Conservation (phyloP, 2,888 invertebrate species). For the Busseola fusca region DNA sequence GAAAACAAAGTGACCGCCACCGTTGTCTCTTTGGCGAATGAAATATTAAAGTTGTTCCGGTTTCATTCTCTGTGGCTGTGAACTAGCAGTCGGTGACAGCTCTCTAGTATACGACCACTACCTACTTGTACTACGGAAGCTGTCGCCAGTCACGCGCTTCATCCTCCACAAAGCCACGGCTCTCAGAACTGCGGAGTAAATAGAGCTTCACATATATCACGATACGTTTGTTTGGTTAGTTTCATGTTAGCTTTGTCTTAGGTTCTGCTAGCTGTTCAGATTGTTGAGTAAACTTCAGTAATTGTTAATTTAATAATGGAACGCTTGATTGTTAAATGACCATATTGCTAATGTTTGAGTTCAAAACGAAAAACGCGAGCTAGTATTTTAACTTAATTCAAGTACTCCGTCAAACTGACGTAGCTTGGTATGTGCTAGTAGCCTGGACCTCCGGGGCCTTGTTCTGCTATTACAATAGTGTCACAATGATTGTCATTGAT, state of each 20-base stretch:
- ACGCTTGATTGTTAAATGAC: conserved; percentile 7
- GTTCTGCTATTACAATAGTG: too few relatives aligned
- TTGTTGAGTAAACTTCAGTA: conserved; percentile 14
- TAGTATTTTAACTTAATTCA: background rate
- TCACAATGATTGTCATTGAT: too few relatives aligned
- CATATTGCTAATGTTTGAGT: background rate
- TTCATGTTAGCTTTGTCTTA: conserved; percentile 15
- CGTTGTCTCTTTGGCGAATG: conserved; percentile 31
- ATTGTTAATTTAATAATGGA: background rate
- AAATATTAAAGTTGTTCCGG: conserved; percentile 50
- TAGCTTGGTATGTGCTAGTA: background rate
- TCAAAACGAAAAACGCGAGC: background rate
- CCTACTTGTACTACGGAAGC: conserved; percentile 42
- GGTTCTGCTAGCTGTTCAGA: conserved; percentile 21
- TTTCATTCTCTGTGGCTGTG: conserved; percentile 33
- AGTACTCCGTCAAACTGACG: background rate
- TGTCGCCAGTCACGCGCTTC: conserved; percentile 41
- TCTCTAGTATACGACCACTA: conserved; percentile 28
- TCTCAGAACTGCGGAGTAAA: conserved; percentile 29
- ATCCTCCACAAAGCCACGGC: conserved; percentile 42
- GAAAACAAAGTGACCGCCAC: conserved; percentile 42
- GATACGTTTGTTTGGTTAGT: conserved; percentile 28
- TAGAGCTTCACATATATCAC: conserved; percentile 23
- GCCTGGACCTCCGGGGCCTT: background rate
- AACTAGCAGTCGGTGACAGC: conserved; percentile 49